Evolutionary conservation across 64 coral and sea anemone genomes (phyloP).

Genomic region (Hydrozoanthus tunicans): DNA sequence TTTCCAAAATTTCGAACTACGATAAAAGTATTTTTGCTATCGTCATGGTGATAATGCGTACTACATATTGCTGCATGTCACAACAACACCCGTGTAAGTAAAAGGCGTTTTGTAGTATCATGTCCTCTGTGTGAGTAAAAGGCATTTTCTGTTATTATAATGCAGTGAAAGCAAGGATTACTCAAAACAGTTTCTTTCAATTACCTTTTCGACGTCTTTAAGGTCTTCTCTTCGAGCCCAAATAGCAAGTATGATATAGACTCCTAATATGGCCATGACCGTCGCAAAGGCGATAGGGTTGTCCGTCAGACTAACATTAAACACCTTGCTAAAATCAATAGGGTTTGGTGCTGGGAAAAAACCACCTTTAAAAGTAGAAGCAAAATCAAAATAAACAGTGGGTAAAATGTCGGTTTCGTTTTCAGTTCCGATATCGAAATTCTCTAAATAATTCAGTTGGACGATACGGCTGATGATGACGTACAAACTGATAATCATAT

Average conservation of each 20-base stretch:
- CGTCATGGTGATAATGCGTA: too few relatives aligned
- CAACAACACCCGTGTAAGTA: too few relatives aligned
- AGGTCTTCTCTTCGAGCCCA: conserved; percentile 85
- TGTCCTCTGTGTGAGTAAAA: too few relatives aligned
- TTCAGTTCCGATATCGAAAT: too few relatives aligned
- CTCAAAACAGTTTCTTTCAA: background rate
- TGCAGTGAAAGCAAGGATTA: background rate
- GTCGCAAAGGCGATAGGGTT: conserved; percentile 76
- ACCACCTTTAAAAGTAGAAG: conserved; percentile 56
- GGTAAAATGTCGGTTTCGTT: too few relatives aligned
- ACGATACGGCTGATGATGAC: too few relatives aligned
- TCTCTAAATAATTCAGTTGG: too few relatives aligned
- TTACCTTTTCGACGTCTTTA: conserved; percentile 82
- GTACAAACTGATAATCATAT: too few relatives aligned
- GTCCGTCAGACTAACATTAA: conserved; percentile 82
- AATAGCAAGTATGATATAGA: conserved; percentile 83
- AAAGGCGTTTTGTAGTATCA: too few relatives aligned
- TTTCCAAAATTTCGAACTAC: too few relatives aligned
- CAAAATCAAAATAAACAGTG: background rate
- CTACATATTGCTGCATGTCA: too few relatives aligned
- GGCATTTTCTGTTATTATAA: background rate
- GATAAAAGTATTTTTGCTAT: too few relatives aligned
- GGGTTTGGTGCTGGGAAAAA: conserved; percentile 93
- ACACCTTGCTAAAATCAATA: conserved; percentile 93
- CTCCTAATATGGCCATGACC: conserved; percentile 75